Evolutionary conservation across 2,797 vertebrate genomes (phyloP).

Genomic region (Pempheris klunzingeri): DNA sequence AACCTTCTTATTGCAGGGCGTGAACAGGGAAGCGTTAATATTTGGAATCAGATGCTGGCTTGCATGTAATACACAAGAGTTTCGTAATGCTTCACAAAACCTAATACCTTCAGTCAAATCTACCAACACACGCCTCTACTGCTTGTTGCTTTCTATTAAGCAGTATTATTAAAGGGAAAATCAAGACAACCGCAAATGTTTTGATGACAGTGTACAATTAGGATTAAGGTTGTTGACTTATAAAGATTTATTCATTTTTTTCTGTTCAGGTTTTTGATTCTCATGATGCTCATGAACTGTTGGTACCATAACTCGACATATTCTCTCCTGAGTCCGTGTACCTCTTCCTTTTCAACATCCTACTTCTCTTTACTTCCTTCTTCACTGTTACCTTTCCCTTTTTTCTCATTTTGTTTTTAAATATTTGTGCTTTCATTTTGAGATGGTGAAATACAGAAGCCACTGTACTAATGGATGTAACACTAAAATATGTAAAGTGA

Average conservation of each 20-base stretch:
- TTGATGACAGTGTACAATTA: background rate
- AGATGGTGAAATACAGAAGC: conserved; percentile 5
- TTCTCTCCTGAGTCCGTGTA: conserved; percentile 6
- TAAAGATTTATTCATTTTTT: background rate
- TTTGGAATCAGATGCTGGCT: conserved; percentile 45
- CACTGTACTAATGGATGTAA: conserved; percentile 29
- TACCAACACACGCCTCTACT: conserved; percentile 21
- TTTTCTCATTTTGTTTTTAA: conserved; percentile 11
- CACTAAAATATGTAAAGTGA: conserved; percentile 19
- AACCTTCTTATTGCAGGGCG: conserved; percentile 36
- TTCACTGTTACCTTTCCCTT: conserved; percentile 20
- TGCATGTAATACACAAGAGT: conserved; percentile 56
- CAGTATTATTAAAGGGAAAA: conserved; percentile 8
- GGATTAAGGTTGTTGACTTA: background rate
- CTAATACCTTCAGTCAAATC: conserved; percentile 8
- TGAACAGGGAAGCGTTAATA: conserved; percentile 33
- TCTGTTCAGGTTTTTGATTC: background rate
- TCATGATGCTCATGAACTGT: background rate
- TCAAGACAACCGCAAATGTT: conserved; percentile 7
- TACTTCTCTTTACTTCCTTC: conserved; percentile 16
- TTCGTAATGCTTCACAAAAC: conserved; percentile 34
- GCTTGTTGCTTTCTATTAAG: conserved; percentile 9
- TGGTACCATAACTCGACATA: background rate
- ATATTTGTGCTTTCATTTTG: conserved; percentile 21
- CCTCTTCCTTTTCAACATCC: conserved; percentile 25